Base-by-base conservation (phyloP, 2,797 vertebrate genomes). In the Crocidura indochinensis region DNA sequence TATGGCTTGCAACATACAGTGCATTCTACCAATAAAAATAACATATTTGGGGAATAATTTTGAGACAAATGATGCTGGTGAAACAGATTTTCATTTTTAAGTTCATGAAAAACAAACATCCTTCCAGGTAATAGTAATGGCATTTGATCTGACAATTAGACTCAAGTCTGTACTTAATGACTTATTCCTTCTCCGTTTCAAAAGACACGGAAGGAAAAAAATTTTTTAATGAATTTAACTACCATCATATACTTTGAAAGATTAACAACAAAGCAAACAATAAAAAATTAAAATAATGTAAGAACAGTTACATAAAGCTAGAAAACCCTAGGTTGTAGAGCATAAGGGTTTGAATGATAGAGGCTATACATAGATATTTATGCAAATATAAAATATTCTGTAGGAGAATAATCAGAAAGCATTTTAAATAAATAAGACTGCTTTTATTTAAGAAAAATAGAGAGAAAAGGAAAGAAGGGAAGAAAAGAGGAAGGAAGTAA, bases 171-270 rank as follows among this genome's bases (percentile, higher is more conserved):
- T 64, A 38, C 38, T 26, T 64, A 14, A 77, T 83, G 26, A 31
- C 22, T 73, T 82, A 53, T 44, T 84, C 31, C 38, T 60, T 91
- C 80, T 31, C 46, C 17, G 75, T 88, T 73, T 78, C 26, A 89
- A 74, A 89, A 74, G 31, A 72, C 31, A 88, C 71, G 85, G 51
- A 12, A 38, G 12, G 1, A 38, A 88, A 62, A 29, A n/a, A n/a
- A n/a, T n/a, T n/a, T 49, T 87, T 77, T 38, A 51, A 38, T 72
- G 72, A 74, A 73, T 53, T 0, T 56, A 38, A 10, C 2, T 8
- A 51, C 5, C 38, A 2, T 72, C 46, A 29, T 47, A 20, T 47
- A 84, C 80, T 20, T 38, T 38, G 10, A 64, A 86, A 82, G 83
- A 83, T 29, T 69, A 83, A 60, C 22, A 83, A 53, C 49, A 47